These are phyloP conservation scores for Lampropteryx suffumata DNA, from an alignment of 2,888 invertebrate species.

Conservation along the genomic window DNA sequence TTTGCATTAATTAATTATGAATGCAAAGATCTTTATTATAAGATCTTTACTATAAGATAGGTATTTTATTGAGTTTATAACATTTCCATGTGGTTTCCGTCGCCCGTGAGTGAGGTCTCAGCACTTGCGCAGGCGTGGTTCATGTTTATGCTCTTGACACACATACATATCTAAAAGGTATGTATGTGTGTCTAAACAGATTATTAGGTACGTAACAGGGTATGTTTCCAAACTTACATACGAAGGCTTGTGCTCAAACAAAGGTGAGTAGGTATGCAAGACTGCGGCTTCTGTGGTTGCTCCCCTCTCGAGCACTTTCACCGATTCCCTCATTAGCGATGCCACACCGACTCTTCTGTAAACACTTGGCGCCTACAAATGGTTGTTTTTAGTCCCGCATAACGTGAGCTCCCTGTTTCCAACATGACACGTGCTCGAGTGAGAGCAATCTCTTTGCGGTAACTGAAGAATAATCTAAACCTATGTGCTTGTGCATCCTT, in stretches of 20 bases:
- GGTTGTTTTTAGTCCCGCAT: slow-evolving; percentile 52
- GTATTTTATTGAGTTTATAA: slow-evolving; percentile 20
- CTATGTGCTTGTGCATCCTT: no score
- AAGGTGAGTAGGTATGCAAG: slow-evolving; percentile 36
- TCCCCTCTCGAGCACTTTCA: slow-evolving; percentile 59
- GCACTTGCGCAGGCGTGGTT: slow-evolving; percentile 24
- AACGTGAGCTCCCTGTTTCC: no score
- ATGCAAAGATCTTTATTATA: slow-evolving; percentile 17
- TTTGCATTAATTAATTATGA: slow-evolving; percentile 26
- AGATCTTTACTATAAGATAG: no score
- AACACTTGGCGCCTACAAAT: slow-evolving; percentile 72
- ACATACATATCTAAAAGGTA: slow-evolving; percentile 20
- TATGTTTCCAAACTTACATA: slow-evolving; percentile 32
- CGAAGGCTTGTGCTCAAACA: slow-evolving; percentile 41
- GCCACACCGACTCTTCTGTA: slow-evolving; percentile 66
- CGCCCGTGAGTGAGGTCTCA: slow-evolving; percentile 2
- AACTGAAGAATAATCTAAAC: no score
- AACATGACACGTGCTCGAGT: slow-evolving; percentile 44
- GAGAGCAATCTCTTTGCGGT: slow-evolving; percentile 43
- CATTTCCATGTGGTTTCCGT: slow-evolving; percentile 15
- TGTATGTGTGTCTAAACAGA: no score
- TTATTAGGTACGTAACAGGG: background rate
- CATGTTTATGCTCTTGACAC: slow-evolving; percentile 30
- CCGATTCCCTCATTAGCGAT: slow-evolving; percentile 71
- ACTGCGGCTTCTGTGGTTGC: slow-evolving; percentile 51